Conservation (phyloP, 2,888 invertebrate species). For the Euclidia mi region DNA sequence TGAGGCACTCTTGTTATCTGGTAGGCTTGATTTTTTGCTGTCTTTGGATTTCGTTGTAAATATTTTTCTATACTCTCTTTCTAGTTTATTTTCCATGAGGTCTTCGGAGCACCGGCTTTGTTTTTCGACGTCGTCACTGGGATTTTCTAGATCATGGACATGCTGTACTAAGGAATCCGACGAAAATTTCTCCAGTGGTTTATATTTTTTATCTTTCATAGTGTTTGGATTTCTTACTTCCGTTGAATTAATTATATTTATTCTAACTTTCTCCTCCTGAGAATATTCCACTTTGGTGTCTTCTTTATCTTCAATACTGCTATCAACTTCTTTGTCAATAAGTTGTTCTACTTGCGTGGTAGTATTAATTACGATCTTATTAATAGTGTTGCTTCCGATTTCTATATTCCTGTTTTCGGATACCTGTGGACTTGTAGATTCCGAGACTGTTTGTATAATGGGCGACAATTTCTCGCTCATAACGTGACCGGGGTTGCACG, state of each 20-base stretch:
- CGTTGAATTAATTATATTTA: constrained; percentile 27
- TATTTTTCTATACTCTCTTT: constrained; percentile 76
- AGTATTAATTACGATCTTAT: constrained; percentile 50
- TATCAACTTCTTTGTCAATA: constrained; percentile 15
- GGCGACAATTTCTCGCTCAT: constrained; percentile 75
- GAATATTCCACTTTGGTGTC: no score
- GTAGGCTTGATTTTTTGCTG: constrained; percentile 49
- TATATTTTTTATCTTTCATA: not conserved
- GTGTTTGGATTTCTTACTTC: not conserved
- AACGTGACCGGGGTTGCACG: constrained; percentile 53
- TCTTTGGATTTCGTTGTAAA: constrained; percentile 66
- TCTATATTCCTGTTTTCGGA: constrained; percentile 53
- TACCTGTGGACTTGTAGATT: constrained; percentile 63
- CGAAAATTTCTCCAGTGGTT: constrained; percentile 61
- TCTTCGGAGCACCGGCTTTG: constrained; percentile 59
- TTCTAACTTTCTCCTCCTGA: constrained; percentile 26
- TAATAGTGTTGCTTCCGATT: constrained; percentile 61
- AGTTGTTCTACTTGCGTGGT: constrained; percentile 63
- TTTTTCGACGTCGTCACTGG: constrained; percentile 61
- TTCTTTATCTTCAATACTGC: no score
- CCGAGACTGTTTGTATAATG: constrained; percentile 67
- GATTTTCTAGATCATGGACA: constrained; percentile 75
- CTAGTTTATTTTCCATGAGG: constrained; percentile 77
- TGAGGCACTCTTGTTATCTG: constrained; percentile 70
- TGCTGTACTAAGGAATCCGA: constrained; percentile 79